phyloP scores from a whole-genome alignment of 2,113 vertebrate genomes.

The Crotalus tigris region DNA sequence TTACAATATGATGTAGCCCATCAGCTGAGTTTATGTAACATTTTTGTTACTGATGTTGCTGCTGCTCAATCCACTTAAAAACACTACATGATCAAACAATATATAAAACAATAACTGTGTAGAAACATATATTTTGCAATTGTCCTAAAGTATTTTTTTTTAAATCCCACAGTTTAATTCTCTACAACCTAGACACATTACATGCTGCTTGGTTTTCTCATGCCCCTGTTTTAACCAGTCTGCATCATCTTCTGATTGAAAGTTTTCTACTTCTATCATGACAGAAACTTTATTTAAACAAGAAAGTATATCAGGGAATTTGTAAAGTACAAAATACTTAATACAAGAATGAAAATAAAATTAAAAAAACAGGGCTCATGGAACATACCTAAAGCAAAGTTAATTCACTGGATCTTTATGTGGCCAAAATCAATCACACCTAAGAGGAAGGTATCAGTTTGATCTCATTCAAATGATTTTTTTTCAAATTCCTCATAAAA shows the following conservation, averaged over 20 bases:
- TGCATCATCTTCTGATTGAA: slow-evolving; percentile 29
- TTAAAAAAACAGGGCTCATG: not conserved
- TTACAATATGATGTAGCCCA: not conserved
- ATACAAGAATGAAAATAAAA: not conserved
- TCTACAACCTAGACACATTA: slow-evolving; percentile 56
- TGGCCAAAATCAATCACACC: not conserved
- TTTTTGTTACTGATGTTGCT: not conserved
- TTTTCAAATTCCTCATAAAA: not conserved
- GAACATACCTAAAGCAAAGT: not conserved
- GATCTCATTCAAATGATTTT: not conserved
- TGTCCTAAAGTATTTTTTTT: slow-evolving; percentile 44
- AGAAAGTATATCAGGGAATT: not conserved
- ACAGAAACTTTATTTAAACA: slow-evolving; percentile 3
- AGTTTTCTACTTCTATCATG: slow-evolving; percentile 37
- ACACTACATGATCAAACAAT: slow-evolving; percentile 60
- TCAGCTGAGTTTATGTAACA: not conserved
- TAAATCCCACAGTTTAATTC: slow-evolving; percentile 61
- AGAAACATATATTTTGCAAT: slow-evolving; percentile 61
- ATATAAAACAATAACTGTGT: slow-evolving; percentile 44
- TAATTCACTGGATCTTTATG: not conserved
- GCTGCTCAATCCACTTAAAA: slow-evolving; percentile 50
- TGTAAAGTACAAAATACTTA: not conserved
- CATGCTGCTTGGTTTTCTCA: slow-evolving; percentile 32
- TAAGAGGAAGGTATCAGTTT: not conserved
- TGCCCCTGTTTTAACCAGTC: slow-evolving; percentile 55